Evolutionary conservation across 2,797 vertebrate species (phyloP), one percentile per base, ranked within the genome.

Genomic region (Chiloscyllium punctatum): DNA sequence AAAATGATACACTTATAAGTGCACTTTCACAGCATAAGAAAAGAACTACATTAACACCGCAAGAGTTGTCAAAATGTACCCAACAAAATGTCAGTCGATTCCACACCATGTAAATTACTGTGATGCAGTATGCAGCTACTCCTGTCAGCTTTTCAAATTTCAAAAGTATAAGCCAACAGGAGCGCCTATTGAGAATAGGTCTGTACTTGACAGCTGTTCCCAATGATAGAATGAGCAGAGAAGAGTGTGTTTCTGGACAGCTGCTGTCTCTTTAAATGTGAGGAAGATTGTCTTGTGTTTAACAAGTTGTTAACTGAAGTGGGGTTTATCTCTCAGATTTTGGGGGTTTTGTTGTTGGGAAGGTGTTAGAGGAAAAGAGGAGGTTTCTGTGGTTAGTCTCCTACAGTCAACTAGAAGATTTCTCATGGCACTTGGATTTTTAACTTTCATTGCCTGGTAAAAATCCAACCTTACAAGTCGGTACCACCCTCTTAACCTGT

Each of bases 141-240:
- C 48, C 66, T 71, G 68, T 9, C 37, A 69, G 68, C 42, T 25
- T 94, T 94, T 94, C 68, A 71, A 94, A 69, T 72, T 69, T 42
- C 92, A 72, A 72, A 62, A 71, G 23, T 42, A 51, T 4, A 94
- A 71, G 62, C 37, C 6, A 48, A 9, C 6, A 18, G 3, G 66
- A 94, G 37, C 66, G 69, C 21, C 62, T 94, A 94, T 48, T 72
- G 92, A 71, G 92, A 94, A 51, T 94, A 21, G 42, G n/a, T 72
- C 37, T 94, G n/a, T 69, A 30, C 18, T 84, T 53, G 51, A 53
- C 51, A 88, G 51, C 15, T 72, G 92, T 94, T 71, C 68, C 2
- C 68, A 9, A 48, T 94, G n/a, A 72, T 48, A 94, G 92, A 71
- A 94, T 42, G 23, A 94, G 68, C n/a, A 71, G 69, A 94, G 30